phyloP scores from a whole-genome alignment of 2,888 invertebrate species.

The Heterodera filipjevi region DNA sequence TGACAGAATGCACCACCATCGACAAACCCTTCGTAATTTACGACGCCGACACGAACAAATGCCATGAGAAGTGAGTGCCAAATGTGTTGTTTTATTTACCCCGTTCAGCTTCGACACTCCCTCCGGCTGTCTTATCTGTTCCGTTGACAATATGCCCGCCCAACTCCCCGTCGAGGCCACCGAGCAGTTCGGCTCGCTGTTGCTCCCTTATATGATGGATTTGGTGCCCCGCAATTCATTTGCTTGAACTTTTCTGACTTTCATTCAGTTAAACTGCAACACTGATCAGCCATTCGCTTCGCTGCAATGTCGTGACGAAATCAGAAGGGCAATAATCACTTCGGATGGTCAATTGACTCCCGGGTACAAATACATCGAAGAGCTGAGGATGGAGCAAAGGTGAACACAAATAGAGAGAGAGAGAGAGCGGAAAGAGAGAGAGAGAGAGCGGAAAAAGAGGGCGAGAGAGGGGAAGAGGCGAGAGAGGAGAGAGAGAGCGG shows the following conservation, averaged over 20 bases:
- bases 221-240: conserved; percentile 70
- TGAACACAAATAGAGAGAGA: conserved; percentile 16
- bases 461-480: not conserved
- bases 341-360: conserved; percentile 90
- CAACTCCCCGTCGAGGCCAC: conserved; percentile 95
- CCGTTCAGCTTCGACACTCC: conserved; percentile 55
- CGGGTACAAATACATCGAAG: conserved; percentile 90
- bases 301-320: conserved; percentile 54
- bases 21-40: conserved; percentile 99
- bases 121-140: conserved; percentile 91
- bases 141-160: conserved; percentile 99
- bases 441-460: not conserved
- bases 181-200: conserved; percentile 91
- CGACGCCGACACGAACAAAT: conserved; percentile 87
- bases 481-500: not conserved
- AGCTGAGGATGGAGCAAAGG: conserved; percentile 73
- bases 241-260: not conserved
- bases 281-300: conserved; percentile 58
- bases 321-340: conserved; percentile 83
- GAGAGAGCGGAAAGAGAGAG: not conserved
- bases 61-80: conserved; percentile 29
- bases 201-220: conserved; percentile 85
- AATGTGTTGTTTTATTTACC: not conserved
- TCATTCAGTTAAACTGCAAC: conserved; percentile 57
- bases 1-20: conserved; percentile 99